Evolutionary conservation across 2,888 invertebrate genomes (phyloP).

Genomic region (Mimas tiliae): DNA sequence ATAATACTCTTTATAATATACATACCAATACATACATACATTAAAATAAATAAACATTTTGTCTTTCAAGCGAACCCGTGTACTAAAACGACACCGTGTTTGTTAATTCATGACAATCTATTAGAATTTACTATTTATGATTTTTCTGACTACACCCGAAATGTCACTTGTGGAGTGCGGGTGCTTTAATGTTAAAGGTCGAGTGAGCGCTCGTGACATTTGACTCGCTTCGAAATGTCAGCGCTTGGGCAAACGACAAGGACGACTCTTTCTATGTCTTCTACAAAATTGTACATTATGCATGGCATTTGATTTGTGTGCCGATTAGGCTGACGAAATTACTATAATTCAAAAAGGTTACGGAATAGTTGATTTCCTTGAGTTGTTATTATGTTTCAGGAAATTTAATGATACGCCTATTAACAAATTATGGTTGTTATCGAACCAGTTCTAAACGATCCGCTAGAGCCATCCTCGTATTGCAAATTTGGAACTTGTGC

Average conservation of each 20-base stretch:
- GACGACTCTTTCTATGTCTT: slow-evolving; percentile 82
- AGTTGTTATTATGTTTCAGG: slow-evolving; percentile 64
- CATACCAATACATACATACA: background rate
- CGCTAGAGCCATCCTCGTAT: slow-evolving; percentile 23
- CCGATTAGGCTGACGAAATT: slow-evolving; percentile 71
- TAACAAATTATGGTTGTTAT: slow-evolving; percentile 42
- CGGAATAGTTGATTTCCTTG: slow-evolving; percentile 78
- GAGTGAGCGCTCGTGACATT: slow-evolving; percentile 79
- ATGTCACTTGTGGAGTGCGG: slow-evolving; percentile 64
- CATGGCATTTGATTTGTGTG: slow-evolving; percentile 79
- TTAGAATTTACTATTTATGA: slow-evolving; percentile 34
- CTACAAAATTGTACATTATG: slow-evolving; percentile 73
- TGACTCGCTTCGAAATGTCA: slow-evolving; percentile 80
- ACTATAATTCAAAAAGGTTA: slow-evolving; percentile 75
- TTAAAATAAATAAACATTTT: background rate
- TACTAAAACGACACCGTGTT: slow-evolving; percentile 19
- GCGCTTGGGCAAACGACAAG: slow-evolving; percentile 82
- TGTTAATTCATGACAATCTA: slow-evolving; percentile 28
- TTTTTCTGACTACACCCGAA: slow-evolving; percentile 61
- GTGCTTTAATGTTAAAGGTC: slow-evolving; percentile 75
- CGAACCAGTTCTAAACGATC: slow-evolving; percentile 38
- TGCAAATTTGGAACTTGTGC: slow-evolving; percentile 27
- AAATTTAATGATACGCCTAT: slow-evolving; percentile 54
- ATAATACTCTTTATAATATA: background rate
- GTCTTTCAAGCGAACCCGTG: background rate